Evolutionary conservation across 2,888 invertebrate species (phyloP).

Genomic region (Drosophila lutescens): DNA sequence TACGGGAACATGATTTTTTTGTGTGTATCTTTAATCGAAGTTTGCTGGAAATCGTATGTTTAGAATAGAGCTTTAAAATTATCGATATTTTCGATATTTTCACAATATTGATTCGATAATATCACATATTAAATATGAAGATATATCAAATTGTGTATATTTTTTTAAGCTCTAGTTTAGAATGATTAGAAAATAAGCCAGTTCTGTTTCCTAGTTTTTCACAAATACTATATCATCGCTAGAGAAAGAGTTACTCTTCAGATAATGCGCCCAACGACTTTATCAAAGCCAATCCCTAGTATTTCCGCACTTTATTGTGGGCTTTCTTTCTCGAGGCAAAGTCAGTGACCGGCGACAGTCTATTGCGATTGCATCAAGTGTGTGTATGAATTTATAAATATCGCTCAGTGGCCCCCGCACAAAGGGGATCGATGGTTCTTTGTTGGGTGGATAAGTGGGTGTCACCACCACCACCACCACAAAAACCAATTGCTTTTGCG

Average conservation of each 20-base stretch:
- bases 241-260: neutral
- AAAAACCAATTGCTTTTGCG: neutral
- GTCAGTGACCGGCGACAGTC: slow-evolving; percentile 6
- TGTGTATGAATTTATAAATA: neutral
- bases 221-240: neutral
- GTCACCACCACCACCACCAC: neutral
- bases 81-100: no score
- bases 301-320: slow-evolving; percentile 18
- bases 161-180: no score
- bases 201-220: no score
- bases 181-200: no score
- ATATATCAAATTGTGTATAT: no score
- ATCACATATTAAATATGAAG: no score
- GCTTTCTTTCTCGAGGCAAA: neutral
- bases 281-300: slow-evolving; percentile 8
- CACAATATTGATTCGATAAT: no score
- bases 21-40: no score
- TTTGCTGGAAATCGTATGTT: no score
- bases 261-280: neutral
- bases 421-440: slow-evolving; percentile 10
- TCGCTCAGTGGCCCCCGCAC: slow-evolving; percentile 13
- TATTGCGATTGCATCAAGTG: slow-evolving; percentile 18
- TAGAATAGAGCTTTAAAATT: no score
- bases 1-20: no score
- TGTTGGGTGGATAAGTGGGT: slow-evolving; percentile 5